phyloP scores from a whole-genome alignment of 2,888 invertebrate species.

The Ormyrus thymus region DNA sequence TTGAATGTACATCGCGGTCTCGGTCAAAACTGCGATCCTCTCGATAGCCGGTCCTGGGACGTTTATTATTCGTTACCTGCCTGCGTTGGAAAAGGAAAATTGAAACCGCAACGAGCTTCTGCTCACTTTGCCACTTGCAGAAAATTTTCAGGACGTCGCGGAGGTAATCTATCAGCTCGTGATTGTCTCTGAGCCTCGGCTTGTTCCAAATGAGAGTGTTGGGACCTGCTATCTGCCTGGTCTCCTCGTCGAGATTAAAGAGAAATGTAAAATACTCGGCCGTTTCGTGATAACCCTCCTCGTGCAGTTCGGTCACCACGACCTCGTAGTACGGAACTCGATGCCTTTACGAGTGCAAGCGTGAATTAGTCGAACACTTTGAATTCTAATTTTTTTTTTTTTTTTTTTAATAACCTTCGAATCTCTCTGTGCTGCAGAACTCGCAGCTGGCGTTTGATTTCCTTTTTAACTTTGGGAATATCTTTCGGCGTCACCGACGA shows the following conservation, averaged over 20 bases:
- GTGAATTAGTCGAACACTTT: conserved; percentile 1
- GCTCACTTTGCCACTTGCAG: conserved; percentile 14
- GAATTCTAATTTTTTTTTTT: background rate
- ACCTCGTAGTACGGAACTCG: conserved; percentile 77
- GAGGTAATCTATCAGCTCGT: conserved; percentile 71
- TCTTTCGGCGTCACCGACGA: conserved; percentile 60
- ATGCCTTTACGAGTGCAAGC: conserved; percentile 70
- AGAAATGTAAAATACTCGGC: conserved; percentile 77
- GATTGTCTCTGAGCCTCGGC: conserved; percentile 66
- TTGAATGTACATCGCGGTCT: conserved; percentile 58
- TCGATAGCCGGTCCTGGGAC: conserved; percentile 10
- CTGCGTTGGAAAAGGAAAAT: no score
- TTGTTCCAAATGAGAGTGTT: conserved; percentile 75
- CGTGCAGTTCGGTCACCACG: conserved; percentile 77
- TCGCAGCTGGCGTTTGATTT: conserved; percentile 70
- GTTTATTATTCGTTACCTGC: no score
- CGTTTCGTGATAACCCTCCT: conserved; percentile 76
- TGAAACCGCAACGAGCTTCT: no score
- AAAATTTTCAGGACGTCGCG: conserved; percentile 65
- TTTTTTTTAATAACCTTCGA: conserved; percentile 63
- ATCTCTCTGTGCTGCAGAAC: conserved; percentile 68
- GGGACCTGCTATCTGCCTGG: conserved; percentile 76
- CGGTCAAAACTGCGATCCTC: conserved; percentile 45
- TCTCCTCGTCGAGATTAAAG: conserved; percentile 77
- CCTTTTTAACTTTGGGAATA: conserved; percentile 61